phyloP scores from a whole-genome alignment of 2,113 vertebrate genomes.

The Carassius auratus region DNA sequence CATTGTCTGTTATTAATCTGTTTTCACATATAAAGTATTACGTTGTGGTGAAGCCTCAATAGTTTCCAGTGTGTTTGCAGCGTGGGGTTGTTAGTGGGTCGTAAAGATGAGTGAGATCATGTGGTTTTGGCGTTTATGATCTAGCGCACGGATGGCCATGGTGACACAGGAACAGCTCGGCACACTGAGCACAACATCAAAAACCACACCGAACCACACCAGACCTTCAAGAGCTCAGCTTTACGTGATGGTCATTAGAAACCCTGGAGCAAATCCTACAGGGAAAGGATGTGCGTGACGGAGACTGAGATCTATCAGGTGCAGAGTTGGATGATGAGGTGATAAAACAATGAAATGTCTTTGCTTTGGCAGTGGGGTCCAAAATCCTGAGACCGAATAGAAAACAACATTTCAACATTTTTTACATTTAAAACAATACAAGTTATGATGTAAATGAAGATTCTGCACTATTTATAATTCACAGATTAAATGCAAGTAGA shows the following conservation, averaged over 20 bases:
- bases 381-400: not conserved
- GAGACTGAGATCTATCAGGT: not conserved
- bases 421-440: not conserved
- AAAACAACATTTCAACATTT: not conserved
- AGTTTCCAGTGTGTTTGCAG: constrained; percentile 49
- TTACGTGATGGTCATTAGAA: not conserved
- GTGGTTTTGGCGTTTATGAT: constrained; percentile 36
- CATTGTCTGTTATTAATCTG: constrained; percentile 52
- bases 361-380: not conserved
- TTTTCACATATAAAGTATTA: constrained; percentile 50
- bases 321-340: constrained; percentile 3
- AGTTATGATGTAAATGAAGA: not conserved
- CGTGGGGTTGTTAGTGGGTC: constrained; percentile 50
- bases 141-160: constrained; percentile 3
- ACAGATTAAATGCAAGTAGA: not conserved
- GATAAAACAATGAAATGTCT: not conserved
- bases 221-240: constrained; percentile 13
- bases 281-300: not conserved
- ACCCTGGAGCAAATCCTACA: not conserved
- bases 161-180: constrained; percentile 43
- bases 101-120: constrained; percentile 40
- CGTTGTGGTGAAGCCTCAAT: constrained; percentile 46
- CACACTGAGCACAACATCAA: constrained; percentile 26
- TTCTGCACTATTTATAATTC: not conserved
- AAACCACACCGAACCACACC: constrained; percentile 37